Base-by-base conservation (phyloP, 92 coral and sea anemone genomes). In the Porites evermanni region DNA sequence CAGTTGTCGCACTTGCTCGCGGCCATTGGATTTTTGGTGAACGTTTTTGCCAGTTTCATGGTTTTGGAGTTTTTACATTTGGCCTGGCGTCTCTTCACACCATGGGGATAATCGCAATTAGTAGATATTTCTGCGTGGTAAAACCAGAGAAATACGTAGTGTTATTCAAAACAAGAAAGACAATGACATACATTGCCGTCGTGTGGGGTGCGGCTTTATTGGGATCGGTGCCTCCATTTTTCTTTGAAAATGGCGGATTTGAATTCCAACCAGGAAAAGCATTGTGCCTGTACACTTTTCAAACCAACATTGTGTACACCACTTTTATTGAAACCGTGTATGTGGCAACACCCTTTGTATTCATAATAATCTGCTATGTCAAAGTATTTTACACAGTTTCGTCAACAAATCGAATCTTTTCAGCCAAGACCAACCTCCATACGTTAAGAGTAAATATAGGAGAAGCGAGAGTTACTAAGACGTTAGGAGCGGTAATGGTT, bases 41-140 rank as follows among this genome's bases (percentile, higher is more conserved):
- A 2, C 7, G 75, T 1, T 90, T 87, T 73, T 93, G 95, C 65
- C 91, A 79, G 19, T 87, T 90, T 5, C 91, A 90, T 47, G 95
- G 95, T 6, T 93, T 93, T 52, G 75, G 78, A 21, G 78, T 91
- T 12, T 84, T 93, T 9, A 90, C 95, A 0, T 83, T 90, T 52
- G 93, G 91, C 0, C 70, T 84, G 86, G 81, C 71, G 6, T 87
- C 93, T 9, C 86, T 93, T 53, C 6, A 3, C 47, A 67, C 71
- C 23, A 67, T 67, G 71, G 71, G 24, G 21, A 11, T 67, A 0
- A 67, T 67, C 6, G 71, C 71, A 67, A 26, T 67, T 2, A 67
- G 71, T 18, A 20, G 71, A 67, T 67, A 67, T 67, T 67, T 20
- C 71, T 4, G 47, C 47, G 47, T 38, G 47, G 71, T 67, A 11